Percentiles rank a stretch among this genome's conserved stretches.
phyloP scores from a whole-genome alignment of 2,113 vertebrate genomes.

The Malaclemys terrapin region DNA sequence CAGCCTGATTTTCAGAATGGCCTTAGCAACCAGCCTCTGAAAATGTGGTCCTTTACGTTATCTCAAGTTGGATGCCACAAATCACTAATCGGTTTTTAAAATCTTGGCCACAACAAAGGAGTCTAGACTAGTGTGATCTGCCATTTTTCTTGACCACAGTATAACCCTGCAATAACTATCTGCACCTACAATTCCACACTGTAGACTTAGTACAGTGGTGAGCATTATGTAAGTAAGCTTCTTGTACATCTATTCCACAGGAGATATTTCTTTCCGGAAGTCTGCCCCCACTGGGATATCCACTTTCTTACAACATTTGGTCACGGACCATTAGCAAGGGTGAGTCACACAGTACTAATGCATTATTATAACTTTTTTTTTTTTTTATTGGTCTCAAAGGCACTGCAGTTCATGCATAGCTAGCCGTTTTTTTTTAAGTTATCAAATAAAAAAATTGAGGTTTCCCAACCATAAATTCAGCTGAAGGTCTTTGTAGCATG shows the following conservation, averaged over 20 bases:
- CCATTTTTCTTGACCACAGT: background rate
- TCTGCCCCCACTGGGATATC: rapidly evolving
- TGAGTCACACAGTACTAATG: background rate
- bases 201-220: background rate
- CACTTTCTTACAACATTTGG: background rate
- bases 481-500: background rate
- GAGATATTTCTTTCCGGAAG: background rate
- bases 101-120: background rate
- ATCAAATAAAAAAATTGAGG: background rate
- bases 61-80: background rate
- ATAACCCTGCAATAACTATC: too few relatives aligned
- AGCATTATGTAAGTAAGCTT: background rate
- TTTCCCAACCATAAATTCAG: background rate
- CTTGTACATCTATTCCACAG: background rate
- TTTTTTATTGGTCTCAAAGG: background rate
- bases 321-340: background rate
- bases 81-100: background rate
- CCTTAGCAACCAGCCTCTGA: background rate
- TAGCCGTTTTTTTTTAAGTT: background rate
- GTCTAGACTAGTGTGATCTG: background rate
- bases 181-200: background rate
- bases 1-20: background rate
- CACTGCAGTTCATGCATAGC: background rate
- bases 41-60: background rate
- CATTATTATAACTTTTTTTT: background rate